These are phyloP conservation scores for Pterobdella sp. DNA, from an alignment of 2,888 invertebrate species.

Conservation along the genomic window DNA sequence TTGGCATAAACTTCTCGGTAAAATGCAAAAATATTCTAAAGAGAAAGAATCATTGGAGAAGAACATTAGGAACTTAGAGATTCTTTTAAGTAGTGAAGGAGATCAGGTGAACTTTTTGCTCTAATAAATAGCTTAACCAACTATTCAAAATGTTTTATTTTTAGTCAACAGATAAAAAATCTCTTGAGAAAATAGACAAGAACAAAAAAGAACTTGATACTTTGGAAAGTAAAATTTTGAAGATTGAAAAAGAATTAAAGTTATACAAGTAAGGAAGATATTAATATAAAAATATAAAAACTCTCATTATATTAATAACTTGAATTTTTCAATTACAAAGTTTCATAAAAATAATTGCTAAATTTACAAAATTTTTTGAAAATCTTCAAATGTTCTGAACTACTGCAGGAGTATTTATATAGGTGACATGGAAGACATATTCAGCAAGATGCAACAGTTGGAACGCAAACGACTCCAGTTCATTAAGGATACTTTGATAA, in stretches of 20 bases:
- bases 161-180: slow-evolving; percentile 21
- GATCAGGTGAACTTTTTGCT: slow-evolving; percentile 54
- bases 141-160: slow-evolving; percentile 1
- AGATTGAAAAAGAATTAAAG: slow-evolving; percentile 82
- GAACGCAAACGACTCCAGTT: slow-evolving; percentile 88
- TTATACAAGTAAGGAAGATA: too few species aligned
- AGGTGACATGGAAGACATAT: slow-evolving; percentile 91
- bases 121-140: background rate
- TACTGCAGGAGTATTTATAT: slow-evolving; percentile 85
- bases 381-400: too few species aligned
- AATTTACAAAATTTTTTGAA: too few species aligned
- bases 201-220: slow-evolving; percentile 87
- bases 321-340: too few species aligned
- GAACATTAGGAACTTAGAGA: slow-evolving; percentile 85
- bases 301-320: too few species aligned
- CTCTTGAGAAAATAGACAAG: slow-evolving; percentile 78
- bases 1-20: slow-evolving; percentile 88
- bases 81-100: slow-evolving; percentile 89
- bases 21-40: slow-evolving; percentile 83
- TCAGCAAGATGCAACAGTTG: slow-evolving; percentile 83
- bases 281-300: too few species aligned
- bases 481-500: slow-evolving; percentile 88
- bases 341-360: too few species aligned
- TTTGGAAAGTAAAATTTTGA: slow-evolving; percentile 83
- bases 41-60: slow-evolving; percentile 97